Conservation (phyloP, 2,888 invertebrate species). For the Drosophila anomelani region DNA sequence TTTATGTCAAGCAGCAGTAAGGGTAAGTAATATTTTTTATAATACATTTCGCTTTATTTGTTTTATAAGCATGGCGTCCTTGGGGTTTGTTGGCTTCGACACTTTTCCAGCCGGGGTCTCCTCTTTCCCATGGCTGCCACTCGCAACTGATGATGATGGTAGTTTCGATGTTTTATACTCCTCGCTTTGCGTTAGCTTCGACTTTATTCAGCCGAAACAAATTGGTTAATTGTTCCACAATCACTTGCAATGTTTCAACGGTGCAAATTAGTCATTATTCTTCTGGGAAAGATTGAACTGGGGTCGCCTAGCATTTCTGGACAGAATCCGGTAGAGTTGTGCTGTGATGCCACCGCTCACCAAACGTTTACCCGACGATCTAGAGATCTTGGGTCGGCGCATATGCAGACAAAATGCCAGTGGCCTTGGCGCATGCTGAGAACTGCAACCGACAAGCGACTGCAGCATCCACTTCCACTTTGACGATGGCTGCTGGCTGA, state of each 20-base stretch:
- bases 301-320: conserved; percentile 39
- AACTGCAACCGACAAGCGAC: conserved; percentile 51
- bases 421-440: conserved; percentile 79
- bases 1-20: conserved; percentile 78
- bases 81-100: conserved; percentile 65
- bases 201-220: conserved; percentile 51
- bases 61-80: conserved; percentile 69
- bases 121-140: conserved; percentile 68
- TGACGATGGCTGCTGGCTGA: conserved; percentile 36
- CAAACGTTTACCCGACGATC: conserved; percentile 37
- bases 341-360: conserved; percentile 60
- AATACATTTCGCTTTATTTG: conserved; percentile 80
- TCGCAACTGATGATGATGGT: conserved; percentile 32
- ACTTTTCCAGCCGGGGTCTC: conserved; percentile 68
- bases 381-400: conserved; percentile 18
- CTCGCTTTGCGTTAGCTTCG: conserved; percentile 15
- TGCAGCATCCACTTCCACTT: conserved; percentile 47
- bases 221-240: conserved; percentile 51
- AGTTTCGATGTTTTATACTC: conserved; percentile 34
- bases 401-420: conserved; percentile 65
- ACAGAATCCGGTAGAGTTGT: conserved; percentile 25
- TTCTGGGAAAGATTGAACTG: conserved; percentile 36
- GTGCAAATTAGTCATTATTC: conserved; percentile 15
- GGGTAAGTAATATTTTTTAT: conserved; percentile 73
- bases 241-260: conserved; percentile 17